Percentiles rank a stretch among this genome's conserved stretches.
phyloP scores from a whole-genome alignment of 2,888 invertebrate genomes.

The Mellilla xanthometata region DNA sequence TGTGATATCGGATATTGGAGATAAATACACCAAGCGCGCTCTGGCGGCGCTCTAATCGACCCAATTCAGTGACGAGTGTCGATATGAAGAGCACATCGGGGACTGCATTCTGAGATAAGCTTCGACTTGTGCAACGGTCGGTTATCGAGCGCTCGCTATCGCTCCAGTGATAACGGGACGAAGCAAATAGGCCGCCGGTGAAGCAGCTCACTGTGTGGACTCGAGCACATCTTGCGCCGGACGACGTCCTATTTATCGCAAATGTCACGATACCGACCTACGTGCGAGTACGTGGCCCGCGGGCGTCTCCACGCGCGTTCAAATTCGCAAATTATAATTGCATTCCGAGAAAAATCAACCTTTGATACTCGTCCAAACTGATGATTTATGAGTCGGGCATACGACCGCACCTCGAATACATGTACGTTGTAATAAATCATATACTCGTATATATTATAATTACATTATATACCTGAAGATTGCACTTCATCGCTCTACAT shows the following conservation, averaged over 20 bases:
- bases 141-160: constrained; percentile 64
- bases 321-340: constrained; percentile 31
- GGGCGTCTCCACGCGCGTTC: constrained; percentile 24
- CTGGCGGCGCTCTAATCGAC: constrained; percentile 32
- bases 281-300: background rate
- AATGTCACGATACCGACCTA: constrained; percentile 28
- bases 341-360: constrained; percentile 34
- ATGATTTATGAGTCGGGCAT: constrained; percentile 24
- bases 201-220: constrained; percentile 56
- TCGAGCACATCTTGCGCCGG: constrained; percentile 44
- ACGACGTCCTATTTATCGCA: constrained; percentile 52
- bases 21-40: background rate
- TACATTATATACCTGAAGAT: background rate
- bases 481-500: background rate
- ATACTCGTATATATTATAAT: constrained; percentile 9
- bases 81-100: constrained; percentile 54
- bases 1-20: background rate
- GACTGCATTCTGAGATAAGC: constrained; percentile 70
- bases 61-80: constrained; percentile 51
- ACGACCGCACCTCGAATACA: constrained; percentile 26
- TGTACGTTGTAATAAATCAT: constrained; percentile 11
- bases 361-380: constrained; percentile 45
- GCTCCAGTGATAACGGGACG: constrained; percentile 64
- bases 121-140: constrained; percentile 57
- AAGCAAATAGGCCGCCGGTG: constrained; percentile 52